Base-by-base conservation (phyloP, 2,797 vertebrate species). In the Pagetopsis macropterus region DNA sequence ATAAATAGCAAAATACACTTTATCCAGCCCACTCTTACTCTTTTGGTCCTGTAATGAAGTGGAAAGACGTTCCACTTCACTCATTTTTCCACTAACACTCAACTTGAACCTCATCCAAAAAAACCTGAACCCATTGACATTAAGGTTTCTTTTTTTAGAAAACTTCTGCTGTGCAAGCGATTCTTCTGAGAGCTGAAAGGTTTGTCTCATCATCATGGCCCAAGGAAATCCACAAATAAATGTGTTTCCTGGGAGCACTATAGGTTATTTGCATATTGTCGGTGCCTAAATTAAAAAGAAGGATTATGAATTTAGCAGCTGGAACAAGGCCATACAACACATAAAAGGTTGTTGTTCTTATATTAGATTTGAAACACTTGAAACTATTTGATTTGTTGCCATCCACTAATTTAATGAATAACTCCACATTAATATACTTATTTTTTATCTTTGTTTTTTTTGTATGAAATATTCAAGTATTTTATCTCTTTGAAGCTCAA, bases 191-290 rank as follows among this genome's bases (percentile, higher is more conserved):
- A 60, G 21, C 37, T 17, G 49, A 69, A 51, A 63, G 72, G 59
- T 70, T 15, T 17, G 37, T 49, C 58, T 74, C 43, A 65, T 78
- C 17, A 60, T 62, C 57, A 43, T 7, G 15, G 60, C 41, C 63
- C 8, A 5, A 72, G 23, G 46, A 74, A 57, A 71, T 71, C 43
- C 57, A 72, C 14, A 78, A 61, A 46, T 68, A 57, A 64, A 19
- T 12, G 57, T 46, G 45, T 70, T 81, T 81, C 54, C 43, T 64
- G 27, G 9, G 23, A 72, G 46, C 19, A 37, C 21, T 27, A 14
- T 27, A 9, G 48, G 27, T 51, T 46, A 74, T 84, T 88, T 81
- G 72, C 78, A 86, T 87, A 75, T 48, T 79, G 81, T 70, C 82
- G 79, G 79, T 65, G 61, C 78, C 43, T 71, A 56, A 61, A 33